Evolutionary conservation across 92 coral and sea anemone species (phyloP).

Genomic region (Blastomussa wellsi): DNA sequence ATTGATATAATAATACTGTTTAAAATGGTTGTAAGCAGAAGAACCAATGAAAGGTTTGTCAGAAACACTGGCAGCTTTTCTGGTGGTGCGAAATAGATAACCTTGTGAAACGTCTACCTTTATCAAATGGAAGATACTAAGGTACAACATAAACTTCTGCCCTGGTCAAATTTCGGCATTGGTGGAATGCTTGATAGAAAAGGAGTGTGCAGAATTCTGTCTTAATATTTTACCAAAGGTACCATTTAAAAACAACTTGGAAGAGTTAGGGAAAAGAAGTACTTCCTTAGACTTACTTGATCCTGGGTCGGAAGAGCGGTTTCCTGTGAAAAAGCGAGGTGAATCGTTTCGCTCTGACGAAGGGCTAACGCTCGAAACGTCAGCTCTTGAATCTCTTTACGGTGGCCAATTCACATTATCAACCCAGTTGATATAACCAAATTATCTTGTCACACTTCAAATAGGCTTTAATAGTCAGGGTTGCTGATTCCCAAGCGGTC

Average conservation of each 20-base stretch:
- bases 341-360: background rate
- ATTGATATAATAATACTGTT: conserved; percentile 3
- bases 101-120: background rate
- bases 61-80: background rate
- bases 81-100: background rate
- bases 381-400: no score
- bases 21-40: background rate
- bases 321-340: conserved; percentile 23
- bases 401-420: no score
- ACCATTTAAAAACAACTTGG: background rate
- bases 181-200: background rate
- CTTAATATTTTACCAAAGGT: background rate
- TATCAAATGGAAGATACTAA: conserved; percentile 1
- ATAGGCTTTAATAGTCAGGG: conserved; percentile 39
- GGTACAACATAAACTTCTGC: background rate
- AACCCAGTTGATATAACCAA: background rate
- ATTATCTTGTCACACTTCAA: conserved; percentile 24
- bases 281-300: conserved; percentile 5
- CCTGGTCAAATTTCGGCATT: conserved; percentile 14
- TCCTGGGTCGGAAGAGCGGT: conserved; percentile 19
- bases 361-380: no score
- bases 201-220: background rate
- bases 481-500: conserved; percentile 34
- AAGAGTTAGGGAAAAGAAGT: background rate
- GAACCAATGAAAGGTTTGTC: conserved; percentile 22